phyloP scores from a whole-genome alignment of 2,113 vertebrate species.

The Ceratotherium simum region DNA sequence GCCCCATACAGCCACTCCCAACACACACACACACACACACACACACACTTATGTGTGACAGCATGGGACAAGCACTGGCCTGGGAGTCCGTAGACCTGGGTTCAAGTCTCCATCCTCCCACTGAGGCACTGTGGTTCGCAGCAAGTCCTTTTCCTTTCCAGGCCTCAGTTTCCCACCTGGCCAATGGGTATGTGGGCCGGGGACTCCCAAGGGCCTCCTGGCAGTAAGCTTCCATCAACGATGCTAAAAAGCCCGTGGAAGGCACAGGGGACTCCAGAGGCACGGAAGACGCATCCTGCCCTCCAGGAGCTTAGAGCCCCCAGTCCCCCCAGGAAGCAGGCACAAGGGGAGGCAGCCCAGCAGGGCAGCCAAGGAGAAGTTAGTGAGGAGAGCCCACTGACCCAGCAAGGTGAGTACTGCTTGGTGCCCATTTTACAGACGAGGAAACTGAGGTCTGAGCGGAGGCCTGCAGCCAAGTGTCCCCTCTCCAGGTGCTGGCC shows the following conservation, averaged over 20 bases:
- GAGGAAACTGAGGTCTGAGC: not conserved
- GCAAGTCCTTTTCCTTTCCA: not conserved
- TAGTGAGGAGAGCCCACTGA: not conserved
- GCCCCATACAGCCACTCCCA: too few relatives aligned
- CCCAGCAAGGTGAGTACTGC: rapidly evolving
- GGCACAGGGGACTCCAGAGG: too few relatives aligned
- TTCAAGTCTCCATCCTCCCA: not conserved
- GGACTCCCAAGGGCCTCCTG: not conserved
- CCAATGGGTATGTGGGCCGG: not conserved
- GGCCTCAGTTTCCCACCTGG: not conserved
- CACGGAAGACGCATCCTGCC: rapidly evolving
- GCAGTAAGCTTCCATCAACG: rapidly evolving
- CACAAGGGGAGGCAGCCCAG: rapidly evolving
- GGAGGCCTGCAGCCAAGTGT: not conserved
- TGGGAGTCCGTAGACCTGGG: not conserved
- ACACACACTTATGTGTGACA: rapidly evolving
- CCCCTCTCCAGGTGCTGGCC: not conserved
- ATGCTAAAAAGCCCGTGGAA: not conserved
- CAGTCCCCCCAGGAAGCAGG: too few relatives aligned
- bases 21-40: rapidly evolving
- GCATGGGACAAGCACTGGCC: rapidly evolving
- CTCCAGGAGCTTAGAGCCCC: not conserved
- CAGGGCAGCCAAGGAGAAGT: rapidly evolving
- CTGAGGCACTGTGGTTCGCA: too few relatives aligned
- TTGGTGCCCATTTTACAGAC: rapidly evolving